phyloP scores from a whole-genome alignment of 2,888 invertebrate species.

The Phytoseiulus persimilis region DNA sequence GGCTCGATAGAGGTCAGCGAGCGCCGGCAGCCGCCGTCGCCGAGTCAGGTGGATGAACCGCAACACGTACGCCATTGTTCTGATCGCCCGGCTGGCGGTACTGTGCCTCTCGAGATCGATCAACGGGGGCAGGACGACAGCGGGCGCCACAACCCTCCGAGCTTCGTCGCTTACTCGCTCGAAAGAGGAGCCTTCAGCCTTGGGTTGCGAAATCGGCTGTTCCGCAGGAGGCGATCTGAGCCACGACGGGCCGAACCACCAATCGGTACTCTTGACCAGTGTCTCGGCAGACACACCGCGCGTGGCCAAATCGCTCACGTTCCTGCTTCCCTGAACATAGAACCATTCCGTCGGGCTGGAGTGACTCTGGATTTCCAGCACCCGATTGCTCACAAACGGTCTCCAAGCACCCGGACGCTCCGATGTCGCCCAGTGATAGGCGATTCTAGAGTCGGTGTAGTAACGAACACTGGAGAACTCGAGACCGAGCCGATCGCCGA shows the following conservation, averaged over 20 bases:
- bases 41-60: background rate
- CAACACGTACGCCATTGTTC: background rate
- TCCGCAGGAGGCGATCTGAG: conserved; percentile 29
- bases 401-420: conserved; percentile 26
- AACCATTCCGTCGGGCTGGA: conserved; percentile 42
- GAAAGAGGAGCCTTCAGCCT: background rate
- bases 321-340: conserved; percentile 44
- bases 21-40: background rate
- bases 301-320: conserved; percentile 47
- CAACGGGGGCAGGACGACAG: background rate
- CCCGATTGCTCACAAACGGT: background rate
- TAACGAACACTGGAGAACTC: conserved; percentile 10
- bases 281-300: conserved; percentile 44
- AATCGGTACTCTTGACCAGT: conserved; percentile 41
- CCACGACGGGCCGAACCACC: conserved; percentile 47
- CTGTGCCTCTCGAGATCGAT: background rate
- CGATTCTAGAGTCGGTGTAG: conserved; percentile 44
- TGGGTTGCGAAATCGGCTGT: background rate
- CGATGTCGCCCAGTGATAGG: conserved; percentile 44
- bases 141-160: background rate
- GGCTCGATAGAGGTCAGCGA: background rate
- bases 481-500: background rate
- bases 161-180: background rate
- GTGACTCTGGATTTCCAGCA: conserved; percentile 43
- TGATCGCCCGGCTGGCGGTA: background rate